Evolutionary conservation across 2,113 vertebrate species (phyloP).

Genomic region (Columbina picui): DNA sequence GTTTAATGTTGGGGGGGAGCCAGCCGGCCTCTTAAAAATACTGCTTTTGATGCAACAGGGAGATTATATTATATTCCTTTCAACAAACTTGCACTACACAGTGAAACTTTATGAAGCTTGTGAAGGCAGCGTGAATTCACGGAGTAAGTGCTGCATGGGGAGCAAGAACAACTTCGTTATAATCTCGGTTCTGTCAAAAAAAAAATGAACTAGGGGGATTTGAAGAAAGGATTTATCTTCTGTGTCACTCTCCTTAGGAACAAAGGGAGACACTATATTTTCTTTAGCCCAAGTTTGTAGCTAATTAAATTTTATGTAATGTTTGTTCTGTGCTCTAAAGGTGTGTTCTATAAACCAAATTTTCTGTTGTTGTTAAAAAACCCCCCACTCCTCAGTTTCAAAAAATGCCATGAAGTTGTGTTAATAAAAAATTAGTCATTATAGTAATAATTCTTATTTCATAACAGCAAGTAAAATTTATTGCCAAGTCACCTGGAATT

Average conservation of each 20-base stretch:
- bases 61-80: neutral
- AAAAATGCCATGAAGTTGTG: neutral
- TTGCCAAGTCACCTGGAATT: neutral
- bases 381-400: accelerated
- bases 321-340: neutral
- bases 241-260: neutral
- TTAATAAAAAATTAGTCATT: neutral
- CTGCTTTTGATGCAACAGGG: neutral
- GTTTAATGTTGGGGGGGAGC: neutral
- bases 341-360: neutral
- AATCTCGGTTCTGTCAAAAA: neutral
- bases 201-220: neutral
- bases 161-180: neutral
- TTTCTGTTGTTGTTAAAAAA: neutral
- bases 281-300: neutral
- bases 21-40: neutral
- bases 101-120: neutral
- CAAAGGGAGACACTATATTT: neutral
- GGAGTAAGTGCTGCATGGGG: neutral
- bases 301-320: neutral
- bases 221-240: neutral
- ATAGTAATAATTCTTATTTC: neutral
- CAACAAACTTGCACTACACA: neutral
- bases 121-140: neutral
- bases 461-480: neutral